Evolutionary conservation across 2,113 vertebrate species (phyloP), one percentile per base, ranked within the genome.

Genomic region (Misgurnus anguillicaudatus): DNA sequence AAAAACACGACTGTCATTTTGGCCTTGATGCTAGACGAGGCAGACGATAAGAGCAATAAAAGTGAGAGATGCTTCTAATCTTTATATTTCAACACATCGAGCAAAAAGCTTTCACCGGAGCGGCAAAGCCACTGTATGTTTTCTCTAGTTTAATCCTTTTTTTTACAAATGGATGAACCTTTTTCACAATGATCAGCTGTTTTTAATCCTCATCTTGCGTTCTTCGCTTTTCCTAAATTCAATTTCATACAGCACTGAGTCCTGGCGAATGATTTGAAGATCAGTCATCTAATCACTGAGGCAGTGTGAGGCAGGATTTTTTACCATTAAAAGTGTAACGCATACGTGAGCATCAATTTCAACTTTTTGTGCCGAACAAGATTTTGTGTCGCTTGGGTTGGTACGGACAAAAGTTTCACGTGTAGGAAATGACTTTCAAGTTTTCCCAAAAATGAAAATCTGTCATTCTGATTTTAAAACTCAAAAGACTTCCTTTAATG

Each of bases 171-270:
- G 55, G 41, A 47, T 41, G 60, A 61, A 61, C 41, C 55, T 47
- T 57, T 16, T 24, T n/a, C 31, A 62, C 21, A 74, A 74, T 74
- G 21, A 74, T 74, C 57, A 62, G 55, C 71, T 62, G 53, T 57
- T n/a, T 21, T 74, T 47, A 74, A 74, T 47, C 71, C 57, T 19
- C 71, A 74, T 61, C 57, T 61, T 47, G 57, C 19, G 41, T 39
- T 47, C 57, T 74, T 74, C 41, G 14, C 71, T 74, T 74, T 47
- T 19, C 21, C 55, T 74, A 42, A 74, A 74, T 74, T 74, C 57
- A 74, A 74, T 74, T 74, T 74, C 71, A 74, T 74, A 74, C 71
- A 62, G 71, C 71, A 74, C 71, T 74, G 71, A 74, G 71, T 74
- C 41, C 70, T 6, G 6, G 21, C 19, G 45, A 47, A 74, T 45